Evolutionary conservation across 2,888 invertebrate species (phyloP).

Genomic region (Amphimallon solstitiale): DNA sequence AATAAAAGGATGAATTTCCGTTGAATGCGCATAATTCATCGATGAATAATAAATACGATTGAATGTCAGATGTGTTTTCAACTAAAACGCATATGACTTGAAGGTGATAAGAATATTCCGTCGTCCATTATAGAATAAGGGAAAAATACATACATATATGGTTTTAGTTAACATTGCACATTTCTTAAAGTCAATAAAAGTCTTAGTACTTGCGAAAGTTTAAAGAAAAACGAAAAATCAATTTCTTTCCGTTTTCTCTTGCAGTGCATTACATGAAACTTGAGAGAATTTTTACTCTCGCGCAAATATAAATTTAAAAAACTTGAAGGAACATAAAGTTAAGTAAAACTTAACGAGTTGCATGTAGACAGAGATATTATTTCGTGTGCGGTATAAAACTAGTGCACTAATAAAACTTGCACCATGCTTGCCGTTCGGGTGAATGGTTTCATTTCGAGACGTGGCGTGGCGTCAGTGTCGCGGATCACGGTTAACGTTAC

Average conservation of each 20-base stretch:
- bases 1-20: too few relatives aligned
- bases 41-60: too few relatives aligned
- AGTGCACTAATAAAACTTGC: constrained; percentile 6
- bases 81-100: too few relatives aligned
- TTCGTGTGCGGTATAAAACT: constrained; percentile 25
- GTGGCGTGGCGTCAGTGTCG: constrained; percentile 17
- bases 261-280: background rate
- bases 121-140: too few relatives aligned
- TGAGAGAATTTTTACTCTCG: background rate
- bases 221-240: background rate
- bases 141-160: too few relatives aligned
- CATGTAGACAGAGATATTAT: constrained; percentile 26
- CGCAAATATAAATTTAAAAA: constrained; percentile 19
- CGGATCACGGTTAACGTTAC: constrained; percentile 8
- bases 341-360: constrained; percentile 19
- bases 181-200: too few relatives aligned
- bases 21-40: too few relatives aligned
- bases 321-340: constrained; percentile 6
- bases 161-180: too few relatives aligned
- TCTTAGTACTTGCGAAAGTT: too few relatives aligned
- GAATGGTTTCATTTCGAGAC: constrained; percentile 27
- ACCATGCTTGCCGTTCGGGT: constrained; percentile 8
- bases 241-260: background rate
- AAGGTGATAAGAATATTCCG: too few relatives aligned
- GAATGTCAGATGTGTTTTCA: too few relatives aligned